These are phyloP conservation scores for Mythimna albipuncta DNA, from an alignment of 2,888 invertebrate species.

Conservation along the genomic window DNA sequence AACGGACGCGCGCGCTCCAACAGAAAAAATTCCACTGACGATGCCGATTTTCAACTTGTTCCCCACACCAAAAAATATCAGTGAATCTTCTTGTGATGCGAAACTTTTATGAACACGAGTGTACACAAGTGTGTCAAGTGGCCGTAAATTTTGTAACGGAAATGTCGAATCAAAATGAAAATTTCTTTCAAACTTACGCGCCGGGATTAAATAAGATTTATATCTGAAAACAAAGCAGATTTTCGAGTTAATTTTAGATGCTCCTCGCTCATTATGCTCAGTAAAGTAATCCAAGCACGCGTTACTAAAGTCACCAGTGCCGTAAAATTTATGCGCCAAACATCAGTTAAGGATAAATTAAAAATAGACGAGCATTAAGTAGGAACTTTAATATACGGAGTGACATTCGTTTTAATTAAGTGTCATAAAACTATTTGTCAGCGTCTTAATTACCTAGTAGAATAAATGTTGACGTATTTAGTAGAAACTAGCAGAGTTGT, in stretches of 20 bases:
- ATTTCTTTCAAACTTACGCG: slow-evolving; percentile 78
- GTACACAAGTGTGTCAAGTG: slow-evolving; percentile 68
- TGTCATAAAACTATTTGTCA: slow-evolving; percentile 87
- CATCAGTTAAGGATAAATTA: slow-evolving; percentile 75
- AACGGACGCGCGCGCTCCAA: slow-evolving; percentile 73
- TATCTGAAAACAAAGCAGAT: slow-evolving; percentile 76
- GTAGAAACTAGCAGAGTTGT: slow-evolving; percentile 76
- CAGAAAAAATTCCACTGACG: slow-evolving; percentile 67
- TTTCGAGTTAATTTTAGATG: slow-evolving; percentile 79
- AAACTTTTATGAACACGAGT: slow-evolving; percentile 77
- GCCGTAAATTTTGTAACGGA: slow-evolving; percentile 70
- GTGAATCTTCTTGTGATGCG: slow-evolving; percentile 69
- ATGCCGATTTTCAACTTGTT: slow-evolving; percentile 75
- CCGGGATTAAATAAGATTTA: slow-evolving; percentile 80
- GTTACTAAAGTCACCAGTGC: slow-evolving; percentile 70
- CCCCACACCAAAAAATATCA: slow-evolving; percentile 60
- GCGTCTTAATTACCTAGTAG: slow-evolving; percentile 82
- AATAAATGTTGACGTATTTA: slow-evolving; percentile 85
- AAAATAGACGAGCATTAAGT: slow-evolving; percentile 79
- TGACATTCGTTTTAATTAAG: slow-evolving; percentile 81
- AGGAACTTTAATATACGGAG: slow-evolving; percentile 80
- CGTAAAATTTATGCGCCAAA: slow-evolving; percentile 77
- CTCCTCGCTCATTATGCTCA: slow-evolving; percentile 76
- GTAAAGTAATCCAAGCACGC: slow-evolving; percentile 76
- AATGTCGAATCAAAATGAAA: slow-evolving; percentile 75